Evolutionary conservation across 2,888 invertebrate genomes (phyloP).

Genomic region (Leucoma salicis): DNA sequence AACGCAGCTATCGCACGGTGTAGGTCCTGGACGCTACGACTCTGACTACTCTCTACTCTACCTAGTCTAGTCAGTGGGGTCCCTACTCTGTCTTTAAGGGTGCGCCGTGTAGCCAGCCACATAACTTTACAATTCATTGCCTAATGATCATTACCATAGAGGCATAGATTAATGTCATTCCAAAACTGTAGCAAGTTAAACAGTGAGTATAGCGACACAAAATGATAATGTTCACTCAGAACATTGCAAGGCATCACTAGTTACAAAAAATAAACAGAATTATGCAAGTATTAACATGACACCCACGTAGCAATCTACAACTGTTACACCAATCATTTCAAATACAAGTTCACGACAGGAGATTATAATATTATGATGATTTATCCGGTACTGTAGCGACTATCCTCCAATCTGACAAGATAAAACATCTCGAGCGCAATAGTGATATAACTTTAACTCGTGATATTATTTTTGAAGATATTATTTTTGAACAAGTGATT

Average conservation of each 20-base stretch:
- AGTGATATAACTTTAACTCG: background rate
- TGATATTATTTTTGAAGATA: no score
- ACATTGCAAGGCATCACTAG: constrained; percentile 19
- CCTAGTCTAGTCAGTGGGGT: no score
- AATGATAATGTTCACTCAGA: constrained; percentile 14
- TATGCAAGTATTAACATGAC: constrained; percentile 10
- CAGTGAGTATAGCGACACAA: background rate
- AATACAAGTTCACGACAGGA: constrained; percentile 27
- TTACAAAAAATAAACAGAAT: constrained; percentile 16
- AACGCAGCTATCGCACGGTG: no score
- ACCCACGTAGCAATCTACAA: constrained; percentile 25
- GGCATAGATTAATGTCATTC: no score
- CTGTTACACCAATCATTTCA: constrained; percentile 36
- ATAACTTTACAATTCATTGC: no score
- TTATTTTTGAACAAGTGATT: no score
- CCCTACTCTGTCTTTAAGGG: no score
- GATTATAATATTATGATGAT: constrained; percentile 27
- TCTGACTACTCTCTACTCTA: no score
- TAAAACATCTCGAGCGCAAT: background rate
- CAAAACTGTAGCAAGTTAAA: background rate
- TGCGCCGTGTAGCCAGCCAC: no score
- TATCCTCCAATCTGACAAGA: constrained; percentile 33
- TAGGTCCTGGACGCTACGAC: no score
- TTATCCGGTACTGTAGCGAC: constrained; percentile 31
- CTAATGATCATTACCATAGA: no score